Base-by-base conservation (phyloP, 2,888 invertebrate genomes). In the Exocentrus adspersus region DNA sequence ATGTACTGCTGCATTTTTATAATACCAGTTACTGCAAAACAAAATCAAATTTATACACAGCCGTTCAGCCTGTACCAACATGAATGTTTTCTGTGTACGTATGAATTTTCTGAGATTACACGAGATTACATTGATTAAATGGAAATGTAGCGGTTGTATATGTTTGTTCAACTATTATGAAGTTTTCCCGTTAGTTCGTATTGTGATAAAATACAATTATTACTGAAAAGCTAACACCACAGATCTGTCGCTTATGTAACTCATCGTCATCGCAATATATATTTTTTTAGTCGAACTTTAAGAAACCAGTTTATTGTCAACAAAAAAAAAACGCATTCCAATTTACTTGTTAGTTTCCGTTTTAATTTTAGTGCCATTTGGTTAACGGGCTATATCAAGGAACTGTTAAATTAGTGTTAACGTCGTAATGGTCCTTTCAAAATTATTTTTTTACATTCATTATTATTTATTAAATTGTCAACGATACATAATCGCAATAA, bases 351-450 rank as follows among this genome's bases (percentile, higher is more conserved):
- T 37, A 76, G 75, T 75, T 72, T 69, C 65, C 67, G 65, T 69
- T 65, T 66, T 73, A 74, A 75, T 72, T 72, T 74, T 77, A 77
- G 77, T 77, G 77, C 77, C 77, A 77, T 77, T 76, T 71, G 75
- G 75, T 75, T 72, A 73, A 73, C 70, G 75, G 75, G 69, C 70
- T 71, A 71, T 62, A 68, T 14, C 9, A 42, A 53, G 20, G 62
- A 64, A 71, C 67, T 30, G 24, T 53, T 57, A 43, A 37, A 37
- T 30, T 46, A 48, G 59, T 57, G 52, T 60, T 57, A 56, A 57
- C 37, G 21, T 52, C 37, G n/a, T 30, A 21, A 21, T 12, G 19
- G 19, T 46, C 7, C 19, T 32, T 5, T 30, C 21, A 17, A 51
- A 60, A 50, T 50, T 46, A 28, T 20, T 32, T 43, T 32, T 58